Conservation (phyloP, 2,797 vertebrate genomes). For the Limnodromus scolopaceus region DNA sequence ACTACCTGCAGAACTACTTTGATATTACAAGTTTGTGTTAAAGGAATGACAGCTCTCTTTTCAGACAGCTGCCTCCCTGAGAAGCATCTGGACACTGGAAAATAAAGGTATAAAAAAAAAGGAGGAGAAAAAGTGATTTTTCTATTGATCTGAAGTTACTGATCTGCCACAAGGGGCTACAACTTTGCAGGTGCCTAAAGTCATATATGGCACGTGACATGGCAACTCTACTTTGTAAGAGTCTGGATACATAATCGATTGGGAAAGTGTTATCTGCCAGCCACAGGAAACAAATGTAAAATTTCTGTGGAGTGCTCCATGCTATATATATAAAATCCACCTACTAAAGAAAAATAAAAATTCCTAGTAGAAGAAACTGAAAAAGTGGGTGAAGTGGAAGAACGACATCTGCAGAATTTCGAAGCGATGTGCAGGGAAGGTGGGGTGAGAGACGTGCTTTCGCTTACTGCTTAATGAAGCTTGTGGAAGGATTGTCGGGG, state of each 20-base stretch:
- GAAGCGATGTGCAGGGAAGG: neutral
- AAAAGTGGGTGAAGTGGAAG: neutral
- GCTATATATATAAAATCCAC: neutral
- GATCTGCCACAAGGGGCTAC: neutral
- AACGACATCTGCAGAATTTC: neutral
- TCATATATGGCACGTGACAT: neutral
- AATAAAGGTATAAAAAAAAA: neutral
- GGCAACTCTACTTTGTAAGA: neutral
- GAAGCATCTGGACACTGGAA: neutral
- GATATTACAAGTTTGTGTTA: neutral
- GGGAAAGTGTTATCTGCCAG: neutral
- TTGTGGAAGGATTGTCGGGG: neutral
- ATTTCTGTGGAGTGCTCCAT: neutral
- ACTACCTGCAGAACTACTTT: neutral
- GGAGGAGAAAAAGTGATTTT: neutral
- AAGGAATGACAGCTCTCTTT: neutral
- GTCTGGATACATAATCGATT: neutral
- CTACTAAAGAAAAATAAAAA: slow-evolving; percentile 34
- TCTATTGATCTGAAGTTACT: neutral
- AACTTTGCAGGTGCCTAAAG: neutral
- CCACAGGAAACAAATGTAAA: neutral
- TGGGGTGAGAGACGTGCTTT: neutral
- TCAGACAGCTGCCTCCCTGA: neutral
- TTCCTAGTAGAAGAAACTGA: neutral
- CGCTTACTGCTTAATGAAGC: neutral